Evolutionary conservation across 1,140 invertebrate genomes (phyloP), one percentile per base, ranked within the genome.

Genomic region (Sogatella furcifera): DNA sequence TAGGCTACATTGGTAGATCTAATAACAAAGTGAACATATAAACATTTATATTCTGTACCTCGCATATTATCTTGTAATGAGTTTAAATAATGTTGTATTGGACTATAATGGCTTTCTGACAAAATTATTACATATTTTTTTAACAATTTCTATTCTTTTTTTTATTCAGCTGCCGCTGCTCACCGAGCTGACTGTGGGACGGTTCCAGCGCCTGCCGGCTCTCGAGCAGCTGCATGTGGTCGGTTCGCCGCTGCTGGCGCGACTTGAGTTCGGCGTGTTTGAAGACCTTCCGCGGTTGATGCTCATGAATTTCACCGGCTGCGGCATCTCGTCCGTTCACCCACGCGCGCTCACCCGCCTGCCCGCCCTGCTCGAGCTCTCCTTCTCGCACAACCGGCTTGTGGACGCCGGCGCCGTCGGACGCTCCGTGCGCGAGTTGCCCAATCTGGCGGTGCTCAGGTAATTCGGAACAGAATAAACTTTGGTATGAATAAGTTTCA

Each of bases 311-410:
- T 81, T 94, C 38, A 88, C 83, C 0, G 74, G 84, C 59, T 90
- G 88, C 69, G 88, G 84, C 0, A 76, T 93, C 2, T 80, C 80
- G n/a, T 85, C 82, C 77, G 82, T 94, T 21, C 89, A 92, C 69
- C 82, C 89, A 46, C 77, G 88, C 65, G 81, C 88, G 0, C 73
- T 93, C 21, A 80, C 84, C 13, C 73, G 84, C 57, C 70, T 93
- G 38, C 85, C 87, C 15, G 78, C 81, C 31, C 70, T 94, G 46
- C 81, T 80, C 49, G 85, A 89, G 68, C 68, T 93, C 21, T 81
- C 82, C 5, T 74, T 93, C 0, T 77, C 79, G 9, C 78, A 81
- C 14, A 93, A 93, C 68, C 77, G 78, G 55, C 82, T 92, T 53
- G 74, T 76, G 1, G 89, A 91, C 69, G 86, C 88, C 11, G 80